phyloP scores from a whole-genome alignment of 2,113 vertebrate genomes.

The Blennius ocellaris region DNA sequence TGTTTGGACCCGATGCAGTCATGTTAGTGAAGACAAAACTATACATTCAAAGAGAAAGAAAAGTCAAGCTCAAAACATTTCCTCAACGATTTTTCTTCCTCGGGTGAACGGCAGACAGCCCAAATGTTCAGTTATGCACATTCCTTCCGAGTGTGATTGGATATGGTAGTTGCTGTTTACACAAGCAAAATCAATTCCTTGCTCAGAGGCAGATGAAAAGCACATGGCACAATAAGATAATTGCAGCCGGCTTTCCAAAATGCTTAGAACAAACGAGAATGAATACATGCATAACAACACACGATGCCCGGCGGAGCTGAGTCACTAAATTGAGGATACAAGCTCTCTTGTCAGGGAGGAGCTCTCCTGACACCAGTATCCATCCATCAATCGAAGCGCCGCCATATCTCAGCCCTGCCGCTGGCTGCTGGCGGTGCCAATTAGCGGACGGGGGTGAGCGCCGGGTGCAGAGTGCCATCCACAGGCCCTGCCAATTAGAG shows the following conservation, averaged over 20 bases:
- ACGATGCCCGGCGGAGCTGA: conserved; percentile 36
- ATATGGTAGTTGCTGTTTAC: neutral
- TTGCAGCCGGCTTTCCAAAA: conserved; percentile 14
- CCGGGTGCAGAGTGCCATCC: conserved; percentile 58
- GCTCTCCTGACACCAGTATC: conserved; percentile 70
- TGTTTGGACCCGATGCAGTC: neutral
- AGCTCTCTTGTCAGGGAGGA: conserved; percentile 56
- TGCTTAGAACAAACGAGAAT: conserved; percentile 38
- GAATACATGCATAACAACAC: conserved; percentile 35
- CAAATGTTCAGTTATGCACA: neutral
- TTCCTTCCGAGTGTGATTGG: neutral
- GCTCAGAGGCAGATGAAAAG: conserved; percentile 11
- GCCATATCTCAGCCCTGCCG: conserved; percentile 25
- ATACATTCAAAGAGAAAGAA: neutral
- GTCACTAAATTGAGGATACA: conserved; percentile 74
- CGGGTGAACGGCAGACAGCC: neutral
- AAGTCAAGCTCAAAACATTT: neutral
- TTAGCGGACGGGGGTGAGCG: conserved; percentile 70
- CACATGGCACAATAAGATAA: neutral
- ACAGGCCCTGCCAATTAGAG: conserved; percentile 73
- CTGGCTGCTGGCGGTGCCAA: conserved; percentile 68
- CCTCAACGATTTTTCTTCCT: neutral
- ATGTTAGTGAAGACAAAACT: neutral
- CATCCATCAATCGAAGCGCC: conserved; percentile 72
- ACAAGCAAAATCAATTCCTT: conserved; percentile 6